Percentiles rank a stretch among this genome's conserved stretches.
Evolutionary conservation across 2,113 vertebrate species (phyloP).

Genomic region (Uropsilus gracilis): DNA sequence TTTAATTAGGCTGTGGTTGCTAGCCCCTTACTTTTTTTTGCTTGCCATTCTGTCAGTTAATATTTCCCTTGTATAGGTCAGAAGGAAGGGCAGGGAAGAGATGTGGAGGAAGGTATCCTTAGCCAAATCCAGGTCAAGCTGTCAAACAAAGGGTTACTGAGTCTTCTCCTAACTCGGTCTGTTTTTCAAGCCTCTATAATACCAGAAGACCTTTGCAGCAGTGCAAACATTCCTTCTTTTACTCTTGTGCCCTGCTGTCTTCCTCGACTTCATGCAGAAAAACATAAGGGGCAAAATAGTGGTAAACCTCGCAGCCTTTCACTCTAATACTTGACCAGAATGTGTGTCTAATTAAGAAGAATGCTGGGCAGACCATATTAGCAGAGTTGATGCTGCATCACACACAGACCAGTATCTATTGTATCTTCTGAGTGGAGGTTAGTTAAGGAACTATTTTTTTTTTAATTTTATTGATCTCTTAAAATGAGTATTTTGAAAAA

Average conservation of each 20-base stretch:
- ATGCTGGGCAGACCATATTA: conserved; percentile 78
- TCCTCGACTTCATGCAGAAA: conserved; percentile 84
- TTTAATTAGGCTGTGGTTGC: conserved; percentile 56
- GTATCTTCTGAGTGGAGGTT: conserved; percentile 71
- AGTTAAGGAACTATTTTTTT: conserved; percentile 58
- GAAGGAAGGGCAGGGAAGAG: conserved; percentile 25
- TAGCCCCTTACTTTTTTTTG: conserved; percentile 66
- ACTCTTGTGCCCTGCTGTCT: conserved; percentile 59
- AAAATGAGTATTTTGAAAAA: conserved; percentile 65
- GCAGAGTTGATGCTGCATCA: conserved; percentile 74
- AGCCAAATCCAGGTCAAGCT: conserved; percentile 68
- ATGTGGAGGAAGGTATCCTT: not conserved
- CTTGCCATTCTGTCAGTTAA: conserved; percentile 54
- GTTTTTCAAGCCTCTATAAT: conserved; percentile 66
- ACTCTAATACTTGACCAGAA: conserved; percentile 74
- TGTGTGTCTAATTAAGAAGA: conserved; percentile 79
- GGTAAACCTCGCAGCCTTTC: conserved; percentile 76
- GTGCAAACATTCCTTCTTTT: conserved; percentile 58
- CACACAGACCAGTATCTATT: conserved; percentile 72
- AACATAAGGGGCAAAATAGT: conserved; percentile 71
- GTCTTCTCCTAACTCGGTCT: conserved; percentile 42
- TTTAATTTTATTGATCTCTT: conserved; percentile 71
- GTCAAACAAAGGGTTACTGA: conserved; percentile 75
- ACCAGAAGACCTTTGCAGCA: conserved; percentile 74
- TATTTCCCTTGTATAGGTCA: conserved; percentile 58